A percentile compares a stretch with the other conserved stretches of the same genome.
These are phyloP conservation scores for Murina feae DNA, from an alignment of 2,113 vertebrate species.

Conservation along the genomic window DNA sequence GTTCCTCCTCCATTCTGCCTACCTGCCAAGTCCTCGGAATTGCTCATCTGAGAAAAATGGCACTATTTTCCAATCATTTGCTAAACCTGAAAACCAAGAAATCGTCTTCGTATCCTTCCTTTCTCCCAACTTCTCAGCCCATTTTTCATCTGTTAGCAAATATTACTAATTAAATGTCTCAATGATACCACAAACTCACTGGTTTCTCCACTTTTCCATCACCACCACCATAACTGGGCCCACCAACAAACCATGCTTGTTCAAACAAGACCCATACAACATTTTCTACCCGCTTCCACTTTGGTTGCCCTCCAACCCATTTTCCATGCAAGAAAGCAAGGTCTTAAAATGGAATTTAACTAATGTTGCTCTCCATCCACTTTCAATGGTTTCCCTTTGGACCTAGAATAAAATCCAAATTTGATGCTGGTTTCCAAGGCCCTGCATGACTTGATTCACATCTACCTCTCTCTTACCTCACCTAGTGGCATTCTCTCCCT, in stretches of 20 bases:
- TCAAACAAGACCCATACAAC: neutral
- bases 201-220: neutral
- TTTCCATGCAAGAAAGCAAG: neutral
- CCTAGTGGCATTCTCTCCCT: neutral
- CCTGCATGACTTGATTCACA: neutral
- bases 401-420: neutral
- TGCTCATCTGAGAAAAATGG: neutral
- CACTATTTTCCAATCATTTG: neutral
- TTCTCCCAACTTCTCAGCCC: neutral
- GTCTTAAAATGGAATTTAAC: neutral
- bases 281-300: neutral
- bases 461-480: neutral
- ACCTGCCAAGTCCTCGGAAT: neutral
- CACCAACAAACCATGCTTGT: neutral
- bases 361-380: neutral
- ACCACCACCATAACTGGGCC: neutral
- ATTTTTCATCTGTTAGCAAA: neutral
- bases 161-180: neutral
- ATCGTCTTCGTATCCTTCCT: neutral
- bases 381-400: neutral
- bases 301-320: neutral
- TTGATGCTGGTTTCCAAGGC: neutral
- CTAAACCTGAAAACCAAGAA: neutral
- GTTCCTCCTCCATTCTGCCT: neutral
- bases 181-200: neutral